These are phyloP conservation scores for Mustelus asterias DNA, from an alignment of 2,113 vertebrate genomes.

Conservation along the genomic window DNA sequence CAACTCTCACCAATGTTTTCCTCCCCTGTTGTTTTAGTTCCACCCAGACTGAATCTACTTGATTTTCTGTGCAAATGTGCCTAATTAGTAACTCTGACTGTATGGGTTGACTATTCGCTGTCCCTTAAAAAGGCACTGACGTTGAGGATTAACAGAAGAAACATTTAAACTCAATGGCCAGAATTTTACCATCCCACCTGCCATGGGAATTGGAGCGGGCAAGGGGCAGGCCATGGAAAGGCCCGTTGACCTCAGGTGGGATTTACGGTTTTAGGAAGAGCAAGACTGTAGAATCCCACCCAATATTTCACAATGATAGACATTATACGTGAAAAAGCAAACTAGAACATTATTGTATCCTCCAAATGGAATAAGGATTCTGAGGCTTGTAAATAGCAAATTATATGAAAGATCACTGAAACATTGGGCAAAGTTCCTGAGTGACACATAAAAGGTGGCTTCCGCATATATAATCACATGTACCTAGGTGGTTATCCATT, in stretches of 20 bases:
- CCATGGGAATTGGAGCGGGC: too few relatives aligned
- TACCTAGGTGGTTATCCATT: constrained; percentile 99
- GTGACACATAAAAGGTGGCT: not conserved
- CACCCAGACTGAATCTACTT: too few relatives aligned
- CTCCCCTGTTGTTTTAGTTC: too few relatives aligned
- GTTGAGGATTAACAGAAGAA: not conserved
- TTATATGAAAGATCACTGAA: not conserved
- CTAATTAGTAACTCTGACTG: not conserved
- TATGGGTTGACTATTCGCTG: not conserved
- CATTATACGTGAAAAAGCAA: not conserved
- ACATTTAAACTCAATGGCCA: not conserved
- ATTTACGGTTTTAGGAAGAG: too few relatives aligned
- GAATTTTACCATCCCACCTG: too few relatives aligned
- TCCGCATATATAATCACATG: constrained; percentile 38
- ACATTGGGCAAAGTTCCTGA: not conserved
- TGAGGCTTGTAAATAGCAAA: not conserved
- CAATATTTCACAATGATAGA: not conserved
- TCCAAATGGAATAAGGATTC: not conserved
- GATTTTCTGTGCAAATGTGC: too few relatives aligned
- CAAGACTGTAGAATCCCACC: too few relatives aligned
- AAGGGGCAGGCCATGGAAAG: too few relatives aligned
- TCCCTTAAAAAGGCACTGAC: not conserved
- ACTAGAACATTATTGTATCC: not conserved
- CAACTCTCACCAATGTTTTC: too few relatives aligned
- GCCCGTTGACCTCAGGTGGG: too few relatives aligned